Percentiles rank a stretch among this genome's conserved stretches.
Evolutionary conservation across 2,888 invertebrate genomes (phyloP).

Genomic region (Drosophila anomalata): DNA sequence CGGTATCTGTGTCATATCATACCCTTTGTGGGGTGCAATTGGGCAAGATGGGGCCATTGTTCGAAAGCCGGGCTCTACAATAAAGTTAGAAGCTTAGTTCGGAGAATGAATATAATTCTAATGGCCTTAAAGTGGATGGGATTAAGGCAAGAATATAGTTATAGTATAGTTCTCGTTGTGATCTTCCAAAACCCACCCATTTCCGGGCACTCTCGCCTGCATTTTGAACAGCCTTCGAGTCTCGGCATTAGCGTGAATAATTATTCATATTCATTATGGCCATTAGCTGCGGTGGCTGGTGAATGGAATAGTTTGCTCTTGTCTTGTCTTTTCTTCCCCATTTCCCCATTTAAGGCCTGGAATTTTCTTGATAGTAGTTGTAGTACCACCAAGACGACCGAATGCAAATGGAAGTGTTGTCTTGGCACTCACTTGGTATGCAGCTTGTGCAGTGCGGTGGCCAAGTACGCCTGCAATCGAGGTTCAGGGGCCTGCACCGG

Average conservation of each 20-base stretch:
- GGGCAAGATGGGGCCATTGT: conserved; percentile 25
- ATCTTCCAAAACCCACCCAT: conserved; percentile 9
- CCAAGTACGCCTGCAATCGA: conserved; percentile 14
- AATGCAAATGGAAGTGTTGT: conserved; percentile 42
- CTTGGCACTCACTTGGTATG: conserved; percentile 62
- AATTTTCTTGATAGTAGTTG: conserved; percentile 1
- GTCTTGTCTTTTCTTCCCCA: conserved; percentile 26
- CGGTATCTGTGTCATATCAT: conserved; percentile 53
- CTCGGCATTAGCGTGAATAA: conserved; percentile 24
- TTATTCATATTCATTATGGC: conserved; percentile 45
- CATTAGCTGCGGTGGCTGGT: conserved; percentile 44
- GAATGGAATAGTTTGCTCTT: conserved; percentile 48
- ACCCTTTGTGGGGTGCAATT: conserved; percentile 2
- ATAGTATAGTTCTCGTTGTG: neutral
- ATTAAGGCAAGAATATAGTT: too few relatives aligned
- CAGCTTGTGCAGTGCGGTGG: conserved; percentile 50
- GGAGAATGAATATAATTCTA: conserved; percentile 7
- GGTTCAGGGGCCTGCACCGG: conserved; percentile 16
- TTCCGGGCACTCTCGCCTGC: conserved; percentile 47
- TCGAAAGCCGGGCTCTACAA: neutral
- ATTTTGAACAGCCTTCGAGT: conserved; percentile 40
- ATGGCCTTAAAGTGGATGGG: conserved; percentile 21
- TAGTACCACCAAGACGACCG: neutral
- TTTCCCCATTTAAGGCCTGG: conserved; percentile 24
- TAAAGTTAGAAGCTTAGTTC: too few relatives aligned